Conservation (phyloP, 2,113 vertebrate genomes). For the Seriola rivoliana region DNA sequence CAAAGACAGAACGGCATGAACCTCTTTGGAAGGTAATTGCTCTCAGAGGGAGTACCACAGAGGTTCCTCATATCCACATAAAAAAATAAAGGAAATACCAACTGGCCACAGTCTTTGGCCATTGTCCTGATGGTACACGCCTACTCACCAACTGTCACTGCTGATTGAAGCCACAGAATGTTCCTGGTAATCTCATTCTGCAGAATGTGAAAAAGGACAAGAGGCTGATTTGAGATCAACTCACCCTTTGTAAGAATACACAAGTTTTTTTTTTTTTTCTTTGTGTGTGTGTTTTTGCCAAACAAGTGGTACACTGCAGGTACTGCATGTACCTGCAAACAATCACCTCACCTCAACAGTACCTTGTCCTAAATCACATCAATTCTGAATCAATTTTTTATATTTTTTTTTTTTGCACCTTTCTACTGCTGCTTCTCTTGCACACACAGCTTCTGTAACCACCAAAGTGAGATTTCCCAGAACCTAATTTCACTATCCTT, state of each 20-base stretch:
- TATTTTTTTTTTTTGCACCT: neutral
- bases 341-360: neutral
- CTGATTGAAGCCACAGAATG: constrained; percentile 50
- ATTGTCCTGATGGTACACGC: constrained; percentile 54
- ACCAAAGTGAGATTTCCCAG: constrained; percentile 7
- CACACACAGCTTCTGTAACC: neutral
- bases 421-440: neutral
- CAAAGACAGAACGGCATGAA: constrained; percentile 16
- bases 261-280: neutral
- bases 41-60: constrained; percentile 10
- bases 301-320: neutral
- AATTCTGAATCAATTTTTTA: neutral
- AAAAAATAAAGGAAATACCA: constrained; percentile 51
- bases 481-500: constrained; percentile 6
- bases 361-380: neutral
- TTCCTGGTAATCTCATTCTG: constrained; percentile 33
- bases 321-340: constrained; percentile 6
- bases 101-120: constrained; percentile 33
- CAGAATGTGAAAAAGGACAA: constrained; percentile 26
- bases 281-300: neutral
- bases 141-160: constrained; percentile 66
- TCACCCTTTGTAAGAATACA: constrained; percentile 6
- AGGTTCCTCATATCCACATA: constrained; percentile 37
- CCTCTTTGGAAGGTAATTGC: constrained; percentile 6
- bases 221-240: constrained; percentile 16